phyloP scores from a whole-genome alignment of 2,797 vertebrate genomes.

The Luscinia luscinia region DNA sequence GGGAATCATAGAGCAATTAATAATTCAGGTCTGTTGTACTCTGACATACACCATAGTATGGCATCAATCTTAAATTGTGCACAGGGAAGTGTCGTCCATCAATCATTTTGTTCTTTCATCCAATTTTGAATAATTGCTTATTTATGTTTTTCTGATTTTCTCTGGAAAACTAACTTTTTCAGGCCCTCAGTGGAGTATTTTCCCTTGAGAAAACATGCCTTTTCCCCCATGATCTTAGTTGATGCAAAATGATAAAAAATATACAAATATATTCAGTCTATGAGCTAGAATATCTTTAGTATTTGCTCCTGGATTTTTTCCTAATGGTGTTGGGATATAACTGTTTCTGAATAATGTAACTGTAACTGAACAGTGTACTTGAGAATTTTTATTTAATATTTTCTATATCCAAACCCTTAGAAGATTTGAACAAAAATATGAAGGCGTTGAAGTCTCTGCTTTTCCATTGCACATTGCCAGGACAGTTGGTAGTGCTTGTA shows the following conservation, averaged over 20 bases:
- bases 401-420: neutral
- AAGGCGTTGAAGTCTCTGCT: neutral
- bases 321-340: neutral
- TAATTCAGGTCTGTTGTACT: conserved; percentile 55
- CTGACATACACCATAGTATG: conserved; percentile 4
- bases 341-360: neutral
- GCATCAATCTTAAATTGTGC: conserved; percentile 9
- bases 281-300: neutral
- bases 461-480: neutral
- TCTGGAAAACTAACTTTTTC: neutral
- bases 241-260: neutral
- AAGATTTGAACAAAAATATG: neutral
- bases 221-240: neutral
- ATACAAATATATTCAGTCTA: neutral
- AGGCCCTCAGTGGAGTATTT: neutral
- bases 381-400: neutral
- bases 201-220: neutral
- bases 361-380: neutral
- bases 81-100: neutral
- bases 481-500: neutral
- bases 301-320: neutral
- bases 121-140: conserved; percentile 37
- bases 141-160: conserved; percentile 12
- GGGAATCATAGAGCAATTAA: conserved; percentile 51
- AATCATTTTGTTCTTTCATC: neutral